These are phyloP conservation scores for Aplocera efformata DNA, from an alignment of 2,888 invertebrate genomes.

Conservation along the genomic window DNA sequence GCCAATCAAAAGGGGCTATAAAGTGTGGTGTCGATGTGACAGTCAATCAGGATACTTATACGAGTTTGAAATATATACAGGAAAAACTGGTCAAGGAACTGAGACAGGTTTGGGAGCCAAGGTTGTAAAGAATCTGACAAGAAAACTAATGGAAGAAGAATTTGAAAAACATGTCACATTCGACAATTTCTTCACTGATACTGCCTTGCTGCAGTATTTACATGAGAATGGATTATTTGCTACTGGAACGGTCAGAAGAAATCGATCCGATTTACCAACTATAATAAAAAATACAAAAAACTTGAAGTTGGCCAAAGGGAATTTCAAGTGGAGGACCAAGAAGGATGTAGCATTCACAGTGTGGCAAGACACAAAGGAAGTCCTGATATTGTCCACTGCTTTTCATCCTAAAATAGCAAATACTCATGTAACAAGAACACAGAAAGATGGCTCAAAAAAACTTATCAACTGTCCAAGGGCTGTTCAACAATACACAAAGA, in stretches of 20 bases:
- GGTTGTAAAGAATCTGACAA: constrained; percentile 25
- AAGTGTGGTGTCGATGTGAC: constrained; percentile 16
- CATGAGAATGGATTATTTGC: constrained; percentile 23
- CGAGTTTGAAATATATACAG: constrained; percentile 18
- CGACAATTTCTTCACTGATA: constrained; percentile 28
- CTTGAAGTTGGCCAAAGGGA: constrained; percentile 28
- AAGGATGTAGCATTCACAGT: constrained; percentile 29
- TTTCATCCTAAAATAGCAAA: constrained; percentile 31
- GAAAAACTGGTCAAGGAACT: constrained; percentile 9
- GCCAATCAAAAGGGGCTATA: constrained; percentile 15
- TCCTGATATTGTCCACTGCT: constrained; percentile 30
- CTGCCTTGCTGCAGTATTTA: constrained; percentile 18
- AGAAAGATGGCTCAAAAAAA: constrained; percentile 26
- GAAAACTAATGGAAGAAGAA: constrained; percentile 11
- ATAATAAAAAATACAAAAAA: constrained; percentile 23
- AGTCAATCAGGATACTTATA: constrained; percentile 14
- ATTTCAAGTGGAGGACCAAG: constrained; percentile 34
- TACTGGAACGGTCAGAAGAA: constrained; percentile 27
- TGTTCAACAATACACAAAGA: constrained; percentile 32
- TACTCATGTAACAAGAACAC: constrained; percentile 24
- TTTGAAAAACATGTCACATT: constrained; percentile 17
- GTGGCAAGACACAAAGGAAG: constrained; percentile 36
- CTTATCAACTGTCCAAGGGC: constrained; percentile 17
- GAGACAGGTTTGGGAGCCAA: constrained; percentile 9
- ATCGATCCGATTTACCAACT: constrained; percentile 27